Base-by-base conservation (phyloP, 2,797 vertebrate species). In the Gorsachius magnificus region DNA sequence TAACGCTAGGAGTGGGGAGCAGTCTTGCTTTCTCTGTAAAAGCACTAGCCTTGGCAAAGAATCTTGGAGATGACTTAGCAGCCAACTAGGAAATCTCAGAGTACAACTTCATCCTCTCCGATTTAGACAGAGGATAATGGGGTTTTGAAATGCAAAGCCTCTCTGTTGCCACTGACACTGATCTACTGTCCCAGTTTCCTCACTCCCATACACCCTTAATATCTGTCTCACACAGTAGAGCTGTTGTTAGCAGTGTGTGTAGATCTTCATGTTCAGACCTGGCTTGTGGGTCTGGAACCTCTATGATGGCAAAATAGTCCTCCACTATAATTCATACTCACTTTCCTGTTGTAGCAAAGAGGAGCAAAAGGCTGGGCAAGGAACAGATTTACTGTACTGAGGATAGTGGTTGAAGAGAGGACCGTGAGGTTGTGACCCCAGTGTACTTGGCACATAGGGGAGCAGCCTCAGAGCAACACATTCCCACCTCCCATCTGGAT, bases 61-160 rank as follows among this genome's bases (percentile, higher is more conserved):
- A 54, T 76, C 56, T 87, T 45, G 19, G 58, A 92, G 63, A 80
- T 58, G 33, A 38, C 41, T 85, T 83, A 87, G 35, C 13, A 75
- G 89, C n/a, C 79, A 87, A 18, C 68, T 80, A 77, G 43, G 31
- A 95, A 92, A 80, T 92, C 57, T 83, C 78, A 92, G 51, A 64
- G 64, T 60, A 69, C 48, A 53, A 57, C 83, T 87, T 77, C 53
- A 89, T 11, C 5, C 9, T 56, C 51, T 76, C 72, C 68, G 45
- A 85, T 80, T 85, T 72, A 84, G 54, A 33, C 25, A 68, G 41
- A 85, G 85, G 56, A 85, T 64, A 92, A 76, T 8, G 5, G 9
- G 25, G 75, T 48, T 91, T 38, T 78, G 75, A 93, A 91, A 92
- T 69, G 65, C 58, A 85, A 88, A 80, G 45, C 17, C 19, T 60